Conservation (phyloP, 2,797 vertebrate genomes). For the Calcarius lapponicus region DNA sequence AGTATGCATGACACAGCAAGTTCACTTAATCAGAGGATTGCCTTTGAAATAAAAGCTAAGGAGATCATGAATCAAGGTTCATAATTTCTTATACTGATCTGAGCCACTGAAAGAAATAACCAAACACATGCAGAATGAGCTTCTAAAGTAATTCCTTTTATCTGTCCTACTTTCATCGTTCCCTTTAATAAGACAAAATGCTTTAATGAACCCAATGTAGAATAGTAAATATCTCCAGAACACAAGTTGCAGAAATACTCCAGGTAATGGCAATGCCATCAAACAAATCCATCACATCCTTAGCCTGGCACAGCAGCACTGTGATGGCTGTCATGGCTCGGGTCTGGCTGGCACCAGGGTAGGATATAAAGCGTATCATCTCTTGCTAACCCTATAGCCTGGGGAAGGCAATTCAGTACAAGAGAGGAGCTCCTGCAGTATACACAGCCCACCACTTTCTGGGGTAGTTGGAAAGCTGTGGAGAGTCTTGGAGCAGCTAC, state of each 20-base stretch:
- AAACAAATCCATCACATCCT: not conserved
- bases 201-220: not conserved
- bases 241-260: not conserved
- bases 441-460: not conserved
- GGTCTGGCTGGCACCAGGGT: rapidly evolving
- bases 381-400: not conserved
- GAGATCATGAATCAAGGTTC: not conserved
- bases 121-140: not conserved
- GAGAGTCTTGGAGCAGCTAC: not conserved
- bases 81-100: not conserved
- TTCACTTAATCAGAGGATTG: not conserved
- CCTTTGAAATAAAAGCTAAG: not conserved
- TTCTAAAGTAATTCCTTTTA: not conserved
- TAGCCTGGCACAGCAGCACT: not conserved
- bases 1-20: not conserved
- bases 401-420: rapidly evolving
- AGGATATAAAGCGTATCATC: rapidly evolving
- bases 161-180: not conserved
- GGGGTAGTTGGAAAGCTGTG: not conserved
- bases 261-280: not conserved
- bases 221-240: not conserved
- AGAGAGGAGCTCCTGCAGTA: not conserved
- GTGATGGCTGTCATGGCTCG: rapidly evolving
- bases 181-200: not conserved
- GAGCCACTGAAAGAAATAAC: not conserved